Evolutionary conservation across 2,888 invertebrate genomes (phyloP).

Genomic region (Timema cristinae): DNA sequence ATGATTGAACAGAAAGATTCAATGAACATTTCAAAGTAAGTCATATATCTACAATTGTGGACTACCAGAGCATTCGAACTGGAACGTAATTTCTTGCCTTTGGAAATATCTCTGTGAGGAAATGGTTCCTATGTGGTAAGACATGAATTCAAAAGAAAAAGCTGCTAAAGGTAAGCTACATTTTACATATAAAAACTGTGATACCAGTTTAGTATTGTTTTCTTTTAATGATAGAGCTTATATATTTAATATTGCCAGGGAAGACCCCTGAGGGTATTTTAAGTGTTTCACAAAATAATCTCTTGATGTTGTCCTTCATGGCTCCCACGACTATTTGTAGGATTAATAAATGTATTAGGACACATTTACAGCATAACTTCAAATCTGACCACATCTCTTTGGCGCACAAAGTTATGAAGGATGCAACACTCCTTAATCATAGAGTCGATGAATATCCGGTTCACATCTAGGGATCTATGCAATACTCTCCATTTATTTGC

Average conservation of each 20-base stretch:
- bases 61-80: no score
- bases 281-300: slow-evolving; percentile 7
- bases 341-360: not conserved
- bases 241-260: not conserved
- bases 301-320: not conserved
- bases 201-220: no score
- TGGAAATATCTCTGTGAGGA: no score
- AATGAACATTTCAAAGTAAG: no score
- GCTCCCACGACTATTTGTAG: not conserved
- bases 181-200: no score
- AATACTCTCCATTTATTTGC: not conserved
- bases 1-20: no score
- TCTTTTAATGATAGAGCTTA: no score
- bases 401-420: not conserved
- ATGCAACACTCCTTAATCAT: not conserved
- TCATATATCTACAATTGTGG: no score
- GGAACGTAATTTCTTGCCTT: no score
- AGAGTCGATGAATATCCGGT: not conserved
- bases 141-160: no score
- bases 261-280: not conserved
- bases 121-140: no score
- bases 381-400: not conserved
- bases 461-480: not conserved
- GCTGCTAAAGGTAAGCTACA: no score
- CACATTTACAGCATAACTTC: not conserved